phyloP scores from a whole-genome alignment of 2,113 vertebrate species.

The Stegostoma tigrinum region DNA sequence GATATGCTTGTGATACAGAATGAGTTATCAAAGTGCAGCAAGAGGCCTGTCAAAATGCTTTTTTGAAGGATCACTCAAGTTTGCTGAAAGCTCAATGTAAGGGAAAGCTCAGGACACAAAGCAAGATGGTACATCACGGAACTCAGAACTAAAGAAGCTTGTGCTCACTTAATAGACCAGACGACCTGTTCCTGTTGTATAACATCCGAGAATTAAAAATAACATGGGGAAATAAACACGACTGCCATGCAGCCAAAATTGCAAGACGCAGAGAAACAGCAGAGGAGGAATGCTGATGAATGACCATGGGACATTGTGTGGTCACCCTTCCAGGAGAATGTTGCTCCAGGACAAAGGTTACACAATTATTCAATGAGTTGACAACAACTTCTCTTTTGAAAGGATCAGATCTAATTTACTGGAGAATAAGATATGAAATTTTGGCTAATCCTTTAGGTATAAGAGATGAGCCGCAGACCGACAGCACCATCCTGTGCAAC shows the following conservation, averaged over 20 bases:
- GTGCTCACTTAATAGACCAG: not conserved
- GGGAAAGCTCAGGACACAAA: not conserved
- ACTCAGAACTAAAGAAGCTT: not conserved
- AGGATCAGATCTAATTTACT: not conserved
- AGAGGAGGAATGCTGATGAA: not conserved
- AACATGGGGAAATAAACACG: not conserved
- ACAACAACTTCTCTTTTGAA: not conserved
- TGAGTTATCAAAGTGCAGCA: not conserved
- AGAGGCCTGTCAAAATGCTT: not conserved
- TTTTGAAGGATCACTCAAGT: not conserved
- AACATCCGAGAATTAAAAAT: not conserved
- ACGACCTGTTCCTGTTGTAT: not conserved
- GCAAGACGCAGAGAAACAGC: not conserved
- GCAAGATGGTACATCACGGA: not conserved
- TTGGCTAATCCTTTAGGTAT: not conserved
- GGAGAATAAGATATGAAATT: not conserved
- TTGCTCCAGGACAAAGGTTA: not conserved
- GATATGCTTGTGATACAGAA: not conserved
- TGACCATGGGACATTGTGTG: not conserved
- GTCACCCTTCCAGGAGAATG: not conserved
- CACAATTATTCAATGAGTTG: not conserved
- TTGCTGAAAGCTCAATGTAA: not conserved
- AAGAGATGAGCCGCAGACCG: not conserved
- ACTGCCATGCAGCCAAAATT: not conserved
- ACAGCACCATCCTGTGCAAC: conserved; percentile 16